Evolutionary conservation across 2,113 vertebrate species (phyloP).

Genomic region (Azemiops feae): DNA sequence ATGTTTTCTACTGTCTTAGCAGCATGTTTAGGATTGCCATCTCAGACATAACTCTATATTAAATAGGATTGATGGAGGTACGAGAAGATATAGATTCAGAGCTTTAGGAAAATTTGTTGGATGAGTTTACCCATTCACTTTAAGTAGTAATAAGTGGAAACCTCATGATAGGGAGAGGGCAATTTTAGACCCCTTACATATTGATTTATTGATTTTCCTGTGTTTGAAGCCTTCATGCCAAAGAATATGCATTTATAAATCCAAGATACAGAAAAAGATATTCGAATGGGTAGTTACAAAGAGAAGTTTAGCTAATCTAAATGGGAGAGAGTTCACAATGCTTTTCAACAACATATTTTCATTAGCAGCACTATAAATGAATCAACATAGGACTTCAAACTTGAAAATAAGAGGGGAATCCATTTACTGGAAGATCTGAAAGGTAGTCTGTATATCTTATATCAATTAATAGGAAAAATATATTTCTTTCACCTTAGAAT

Average conservation of each 20-base stretch:
- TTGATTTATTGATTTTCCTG: not conserved
- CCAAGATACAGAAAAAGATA: not conserved
- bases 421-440: not conserved
- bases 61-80: not conserved
- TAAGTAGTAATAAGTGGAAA: not conserved
- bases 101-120: not conserved
- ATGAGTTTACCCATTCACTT: not conserved
- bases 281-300: not conserved
- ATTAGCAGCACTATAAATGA: not conserved
- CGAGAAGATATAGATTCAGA: not conserved
- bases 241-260: not conserved
- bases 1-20: not conserved
- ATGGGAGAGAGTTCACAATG: not conserved
- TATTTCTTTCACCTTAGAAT: not conserved
- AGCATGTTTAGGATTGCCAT: not conserved
- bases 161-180: not conserved
- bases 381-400: not conserved
- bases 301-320: not conserved
- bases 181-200: not conserved
- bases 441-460: not conserved
- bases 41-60: not conserved
- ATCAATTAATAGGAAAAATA: not conserved
- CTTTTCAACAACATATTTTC: not conserved
- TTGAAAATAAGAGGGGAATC: not conserved
- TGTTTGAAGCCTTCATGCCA: not conserved